Evolutionary conservation across 2,888 invertebrate genomes (phyloP), one percentile per base, ranked within the genome.

Genomic region (Papilio elwesi): DNA sequence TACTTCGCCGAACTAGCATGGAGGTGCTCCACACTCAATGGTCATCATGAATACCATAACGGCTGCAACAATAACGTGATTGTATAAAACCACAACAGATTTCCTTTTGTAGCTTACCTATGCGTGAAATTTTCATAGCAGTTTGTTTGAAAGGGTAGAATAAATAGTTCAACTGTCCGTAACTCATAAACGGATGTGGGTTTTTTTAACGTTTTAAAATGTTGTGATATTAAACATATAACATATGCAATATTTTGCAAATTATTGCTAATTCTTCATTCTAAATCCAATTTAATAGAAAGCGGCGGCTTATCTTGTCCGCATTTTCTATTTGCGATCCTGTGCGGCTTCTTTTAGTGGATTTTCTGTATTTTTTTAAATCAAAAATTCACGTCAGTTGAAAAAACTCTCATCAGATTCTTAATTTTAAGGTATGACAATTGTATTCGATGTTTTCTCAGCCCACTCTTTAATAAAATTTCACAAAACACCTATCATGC

Each of bases 1-100:
- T 51, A 62, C 47, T 65, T 59, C 10, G 51, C 38, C 26, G 51
- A 52, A 67, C 65, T 51, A 69, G 68, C 73, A 73, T 73, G 57
- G 69, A 57, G 57, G 64, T 43, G 55, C 49, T 55, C 71, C 16
- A 47, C 71, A 65, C 57, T 64, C 64, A 57, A 68, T 57, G 57
- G 49, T 47, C 36, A 65, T 65, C 49, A 68, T 57, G 48, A 65
- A 69, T 65, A 73, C 73, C 73, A 73, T 73, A 73, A 73, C 73
- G 69, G 69, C 65, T 64, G 49, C 43, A 69, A 73, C 66, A 73
- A 73, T 73, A 73, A 66, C 69, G 51, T 68, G 52, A 68, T 69
- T 73, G 73, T 68, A 73, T 65, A 57, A 73, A 73, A 73, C 69
- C 73, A 70, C 73, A 67, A 66, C 69, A 53, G 73, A 73, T 73